Base-by-base conservation (phyloP, 2,797 vertebrate genomes). In the Sebastes wilsoni region DNA sequence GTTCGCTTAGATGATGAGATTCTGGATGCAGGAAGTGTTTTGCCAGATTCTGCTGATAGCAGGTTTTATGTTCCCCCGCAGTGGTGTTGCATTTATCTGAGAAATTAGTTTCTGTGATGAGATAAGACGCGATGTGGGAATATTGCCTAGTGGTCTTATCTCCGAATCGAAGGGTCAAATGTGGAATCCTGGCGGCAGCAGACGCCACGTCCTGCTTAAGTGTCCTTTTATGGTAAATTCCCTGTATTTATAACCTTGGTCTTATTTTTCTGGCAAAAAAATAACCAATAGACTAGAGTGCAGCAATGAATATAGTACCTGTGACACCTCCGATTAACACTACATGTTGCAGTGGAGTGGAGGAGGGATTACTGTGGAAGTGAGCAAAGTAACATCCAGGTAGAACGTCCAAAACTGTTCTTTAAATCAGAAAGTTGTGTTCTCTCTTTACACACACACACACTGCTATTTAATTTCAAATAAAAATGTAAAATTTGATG, bases 191-290 rank as follows among this genome's bases (percentile, higher is more conserved):
- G 27, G 55, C 60, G n/a, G 55, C 60, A 54, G 70, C 55, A 52
- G 23, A 71, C 2, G 12, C 18, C 10, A 7, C 70, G 77, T 77
- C 30, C 49, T 42, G 13, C 52, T 30, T 0, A 55, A 58, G 16
- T 75, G 61, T 75, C 80, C 79, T 84, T 85, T 74, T 80, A 79
- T 78, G 78, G 75, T 83, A 20, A 85, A 56, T 46, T 71, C 11
- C 20, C 5, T 36, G 23, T 25, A 2, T 67, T 75, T 34, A 54
- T 34, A 62, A 79, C 10, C 25, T 70, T 25, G 14, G 14, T 58
- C 5, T 72, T 16, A 22, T 30, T 70, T 46, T 52, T 36, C 16
- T 59, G 13, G n/a, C 20, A 32, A 49, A 32, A 9, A 16, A 32
- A 64, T 58, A 56, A 32, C 22, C 0, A 46, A 9, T 16, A 18